These are phyloP conservation scores for Spondyliosoma cantharus DNA, from an alignment of 2,797 vertebrate species.

Conservation along the genomic window DNA sequence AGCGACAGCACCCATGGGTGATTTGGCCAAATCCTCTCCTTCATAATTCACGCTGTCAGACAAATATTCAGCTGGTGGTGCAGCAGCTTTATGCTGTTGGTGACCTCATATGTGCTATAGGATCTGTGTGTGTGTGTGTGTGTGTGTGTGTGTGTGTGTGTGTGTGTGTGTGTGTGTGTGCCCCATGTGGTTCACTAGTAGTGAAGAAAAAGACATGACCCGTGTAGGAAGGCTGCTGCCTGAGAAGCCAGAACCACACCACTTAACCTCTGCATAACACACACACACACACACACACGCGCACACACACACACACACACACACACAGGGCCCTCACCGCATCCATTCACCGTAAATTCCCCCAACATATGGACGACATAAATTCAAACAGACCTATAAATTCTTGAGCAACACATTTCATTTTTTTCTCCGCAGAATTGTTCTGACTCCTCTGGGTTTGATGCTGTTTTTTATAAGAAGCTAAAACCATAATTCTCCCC, in stretches of 20 bases:
- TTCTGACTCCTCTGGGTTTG: constrained; percentile 59
- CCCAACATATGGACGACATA: constrained; percentile 73
- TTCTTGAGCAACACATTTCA: constrained; percentile 59
- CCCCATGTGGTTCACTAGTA: constrained; percentile 43
- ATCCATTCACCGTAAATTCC: constrained; percentile 56
- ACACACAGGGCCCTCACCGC: constrained; percentile 33
- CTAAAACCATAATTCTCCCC: constrained; percentile 57
- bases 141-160: constrained; percentile 28
- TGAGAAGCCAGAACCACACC: constrained; percentile 70
- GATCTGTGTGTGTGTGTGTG: constrained; percentile 13
- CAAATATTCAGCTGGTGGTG: constrained; percentile 42
- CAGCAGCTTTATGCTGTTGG: constrained; percentile 31
- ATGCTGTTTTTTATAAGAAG: constrained; percentile 51
- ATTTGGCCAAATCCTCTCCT: constrained; percentile 34
- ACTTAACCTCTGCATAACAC: constrained; percentile 72
- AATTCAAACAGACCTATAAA: constrained; percentile 73
- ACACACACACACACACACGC: constrained; percentile 11
- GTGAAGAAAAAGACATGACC: constrained; percentile 64
- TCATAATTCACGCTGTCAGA: constrained; percentile 50
- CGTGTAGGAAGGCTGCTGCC: constrained; percentile 50
- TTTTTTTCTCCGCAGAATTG: constrained; percentile 33
- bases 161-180: constrained; percentile 23
- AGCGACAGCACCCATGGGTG: constrained; percentile 14
- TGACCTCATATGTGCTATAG: constrained; percentile 40
- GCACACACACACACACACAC: not conserved